A percentile compares a stretch with the other conserved stretches of the same genome.
Evolutionary conservation across 2,888 invertebrate species (phyloP).

Genomic region (Ashinkailepas kermadecensis): DNA sequence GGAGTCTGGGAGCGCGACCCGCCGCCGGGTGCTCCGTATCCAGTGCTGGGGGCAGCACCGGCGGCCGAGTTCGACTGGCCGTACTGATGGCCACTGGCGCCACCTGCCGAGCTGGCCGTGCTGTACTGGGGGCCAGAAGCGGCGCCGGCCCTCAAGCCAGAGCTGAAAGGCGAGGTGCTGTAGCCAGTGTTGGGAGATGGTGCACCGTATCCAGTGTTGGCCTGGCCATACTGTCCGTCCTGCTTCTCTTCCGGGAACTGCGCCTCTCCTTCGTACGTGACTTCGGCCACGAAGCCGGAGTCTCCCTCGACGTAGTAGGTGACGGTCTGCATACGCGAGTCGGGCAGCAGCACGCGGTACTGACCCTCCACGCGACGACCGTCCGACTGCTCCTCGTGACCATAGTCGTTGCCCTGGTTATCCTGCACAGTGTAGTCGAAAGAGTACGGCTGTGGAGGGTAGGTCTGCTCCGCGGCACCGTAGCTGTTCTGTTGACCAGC

Average conservation of each 20-base stretch:
- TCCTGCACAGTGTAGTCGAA: neutral
- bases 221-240: neutral
- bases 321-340: conserved; percentile 1
- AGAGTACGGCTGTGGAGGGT: neutral
- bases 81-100: neutral
- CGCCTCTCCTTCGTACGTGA: neutral
- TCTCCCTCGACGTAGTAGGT: conserved; percentile 9
- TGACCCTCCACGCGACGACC: neutral
- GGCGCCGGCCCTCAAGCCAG: neutral
- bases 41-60: neutral
- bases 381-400: neutral
- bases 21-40: neutral
- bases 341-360: conserved; percentile 21
- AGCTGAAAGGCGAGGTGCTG: neutral
- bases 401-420: neutral
- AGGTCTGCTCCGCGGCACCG: neutral
- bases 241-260: neutral
- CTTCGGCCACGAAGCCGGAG: neutral
- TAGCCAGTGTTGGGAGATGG: neutral
- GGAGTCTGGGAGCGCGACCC: neutral
- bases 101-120: neutral
- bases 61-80: neutral
- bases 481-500: neutral
- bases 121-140: neutral
- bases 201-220: neutral